Evolutionary conservation across 2,113 vertebrate genomes (phyloP).

Genomic region (Microcebus lehilahytsara): DNA sequence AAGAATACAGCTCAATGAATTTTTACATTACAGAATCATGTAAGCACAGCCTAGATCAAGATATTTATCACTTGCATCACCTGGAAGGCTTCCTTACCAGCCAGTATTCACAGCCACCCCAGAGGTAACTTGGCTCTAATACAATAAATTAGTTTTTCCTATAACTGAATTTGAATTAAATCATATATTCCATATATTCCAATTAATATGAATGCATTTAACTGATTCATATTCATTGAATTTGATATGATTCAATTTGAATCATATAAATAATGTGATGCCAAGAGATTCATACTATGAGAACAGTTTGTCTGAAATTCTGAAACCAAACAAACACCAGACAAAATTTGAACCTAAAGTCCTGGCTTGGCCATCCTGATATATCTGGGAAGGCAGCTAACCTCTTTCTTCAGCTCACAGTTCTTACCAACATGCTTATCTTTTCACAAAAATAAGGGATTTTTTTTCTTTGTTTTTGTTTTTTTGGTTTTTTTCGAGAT

Average conservation of each 20-base stretch:
- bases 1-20: not conserved
- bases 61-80: not conserved
- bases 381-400: not conserved
- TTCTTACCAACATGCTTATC: not conserved
- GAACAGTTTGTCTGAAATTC: not conserved
- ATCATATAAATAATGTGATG: not conserved
- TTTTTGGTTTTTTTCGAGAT: not conserved
- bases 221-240: not conserved
- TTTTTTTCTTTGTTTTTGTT: not conserved
- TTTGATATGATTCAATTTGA: not conserved
- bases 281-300: not conserved
- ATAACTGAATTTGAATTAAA: slow-evolving; percentile 19
- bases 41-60: not conserved
- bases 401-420: not conserved
- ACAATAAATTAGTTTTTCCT: not conserved
- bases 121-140: not conserved
- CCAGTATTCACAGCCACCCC: not conserved
- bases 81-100: not conserved
- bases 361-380: not conserved
- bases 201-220: not conserved
- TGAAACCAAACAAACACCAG: not conserved
- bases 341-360: not conserved
- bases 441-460: not conserved
- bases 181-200: not conserved
- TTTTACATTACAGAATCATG: not conserved